Evolutionary conservation across 92 coral and sea anemone genomes (phyloP).

Genomic region (Zoanthus solanderi): DNA sequence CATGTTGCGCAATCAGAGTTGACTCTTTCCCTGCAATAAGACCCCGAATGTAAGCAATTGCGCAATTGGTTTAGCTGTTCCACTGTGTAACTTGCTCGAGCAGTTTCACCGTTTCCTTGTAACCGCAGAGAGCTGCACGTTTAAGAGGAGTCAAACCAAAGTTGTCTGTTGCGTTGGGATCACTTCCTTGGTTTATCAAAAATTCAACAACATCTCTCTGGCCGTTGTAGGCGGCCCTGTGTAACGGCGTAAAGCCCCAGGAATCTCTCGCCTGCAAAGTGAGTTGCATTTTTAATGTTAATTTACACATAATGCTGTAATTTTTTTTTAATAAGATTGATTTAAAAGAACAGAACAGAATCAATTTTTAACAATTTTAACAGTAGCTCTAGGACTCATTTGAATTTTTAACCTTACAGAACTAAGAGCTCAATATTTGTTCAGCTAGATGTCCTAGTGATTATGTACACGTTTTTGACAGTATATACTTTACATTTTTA

Average conservation of each 20-base stretch:
- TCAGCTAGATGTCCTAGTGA: too few species aligned
- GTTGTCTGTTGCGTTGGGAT: conserved; percentile 67
- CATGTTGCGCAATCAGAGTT: conserved; percentile 35
- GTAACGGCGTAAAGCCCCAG: conserved; percentile 78
- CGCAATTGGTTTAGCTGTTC: conserved; percentile 49
- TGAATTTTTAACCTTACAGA: too few species aligned
- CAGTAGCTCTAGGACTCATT: too few species aligned
- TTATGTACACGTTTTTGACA: too few species aligned
- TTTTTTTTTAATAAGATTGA: too few species aligned
- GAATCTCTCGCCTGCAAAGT: conserved; percentile 62
- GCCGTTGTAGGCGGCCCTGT: conserved; percentile 78
- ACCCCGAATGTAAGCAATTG: neutral
- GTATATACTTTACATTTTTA: too few species aligned
- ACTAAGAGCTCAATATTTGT: too few species aligned
- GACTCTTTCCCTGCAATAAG: conserved; percentile 1
- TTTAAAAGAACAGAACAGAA: too few species aligned
- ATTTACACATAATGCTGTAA: neutral
- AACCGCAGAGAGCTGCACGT: conserved; percentile 78
- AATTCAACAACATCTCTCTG: conserved; percentile 53
- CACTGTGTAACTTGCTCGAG: conserved; percentile 55
- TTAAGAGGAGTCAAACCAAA: conserved; percentile 76
- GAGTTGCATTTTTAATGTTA: neutral
- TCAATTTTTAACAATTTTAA: too few species aligned
- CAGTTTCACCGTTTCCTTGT: conserved; percentile 59
- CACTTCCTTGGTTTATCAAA: conserved; percentile 58